Percentiles rank a stretch among this genome's conserved stretches.
Evolutionary conservation across 1,140 invertebrate species (phyloP).

Genomic region (Drosophila truncata): DNA sequence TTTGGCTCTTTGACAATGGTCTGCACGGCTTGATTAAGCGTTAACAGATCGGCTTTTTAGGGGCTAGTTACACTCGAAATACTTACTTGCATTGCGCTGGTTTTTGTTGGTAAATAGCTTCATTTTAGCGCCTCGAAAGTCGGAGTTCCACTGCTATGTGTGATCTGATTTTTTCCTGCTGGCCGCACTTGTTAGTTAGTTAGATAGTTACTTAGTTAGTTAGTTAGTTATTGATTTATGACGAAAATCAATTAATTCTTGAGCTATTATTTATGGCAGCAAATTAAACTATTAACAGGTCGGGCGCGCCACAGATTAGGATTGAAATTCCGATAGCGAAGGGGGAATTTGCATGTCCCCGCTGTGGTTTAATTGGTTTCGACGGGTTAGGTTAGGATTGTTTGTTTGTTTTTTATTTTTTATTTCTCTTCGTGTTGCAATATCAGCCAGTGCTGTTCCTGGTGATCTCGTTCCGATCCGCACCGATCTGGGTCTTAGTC

Average conservation of each 20-base stretch:
- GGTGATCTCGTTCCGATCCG: slow-evolving; percentile 21
- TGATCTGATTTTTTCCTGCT: slow-evolving; percentile 16
- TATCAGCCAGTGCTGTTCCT: slow-evolving; percentile 5
- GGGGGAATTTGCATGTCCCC: slow-evolving; percentile 41
- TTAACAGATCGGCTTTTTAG: slow-evolving; percentile 5
- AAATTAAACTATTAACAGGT: slow-evolving; percentile 66
- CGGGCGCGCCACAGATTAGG: slow-evolving; percentile 20
- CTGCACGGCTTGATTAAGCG: slow-evolving; percentile 65
- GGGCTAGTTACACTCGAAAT: slow-evolving; percentile 19
- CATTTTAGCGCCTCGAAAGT: slow-evolving; percentile 49
- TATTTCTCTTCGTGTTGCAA: neutral
- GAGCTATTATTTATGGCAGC: slow-evolving; percentile 50
- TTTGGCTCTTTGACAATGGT: slow-evolving; percentile 52
- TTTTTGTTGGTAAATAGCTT: slow-evolving; percentile 74
- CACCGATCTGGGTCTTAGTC: slow-evolving; percentile 5
- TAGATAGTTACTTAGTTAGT: slow-evolving; percentile 38
- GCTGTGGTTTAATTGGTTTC: slow-evolving; percentile 33
- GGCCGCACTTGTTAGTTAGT: slow-evolving; percentile 22
- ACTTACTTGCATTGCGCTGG: slow-evolving; percentile 80
- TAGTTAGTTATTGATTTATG: slow-evolving; percentile 64
- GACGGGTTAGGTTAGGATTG: slow-evolving; percentile 15
- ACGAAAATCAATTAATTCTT: slow-evolving; percentile 65
- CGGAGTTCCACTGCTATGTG: slow-evolving; percentile 7
- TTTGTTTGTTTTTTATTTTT: neutral
- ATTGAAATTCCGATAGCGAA: slow-evolving; percentile 30